Conservation (phyloP, 2,113 vertebrate species). For the Nothoprocta perdicaria region DNA sequence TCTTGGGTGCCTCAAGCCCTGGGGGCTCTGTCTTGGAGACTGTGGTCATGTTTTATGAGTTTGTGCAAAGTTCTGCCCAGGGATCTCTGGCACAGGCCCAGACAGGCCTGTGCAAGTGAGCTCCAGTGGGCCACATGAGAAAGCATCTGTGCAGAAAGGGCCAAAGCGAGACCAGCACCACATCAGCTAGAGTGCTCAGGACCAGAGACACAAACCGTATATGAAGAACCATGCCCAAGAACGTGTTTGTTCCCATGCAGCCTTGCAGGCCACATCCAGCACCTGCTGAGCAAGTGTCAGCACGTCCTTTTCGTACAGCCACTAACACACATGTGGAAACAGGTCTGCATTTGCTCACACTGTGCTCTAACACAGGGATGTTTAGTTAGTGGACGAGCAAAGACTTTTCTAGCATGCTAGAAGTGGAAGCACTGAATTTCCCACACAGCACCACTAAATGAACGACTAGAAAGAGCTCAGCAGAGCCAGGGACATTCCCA, state of each 20-base stretch:
- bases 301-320: background rate
- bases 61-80: background rate
- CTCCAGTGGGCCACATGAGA: background rate
- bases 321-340: background rate
- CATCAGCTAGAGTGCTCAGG: background rate
- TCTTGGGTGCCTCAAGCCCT: background rate
- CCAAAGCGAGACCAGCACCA: conserved; percentile 8
- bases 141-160: background rate
- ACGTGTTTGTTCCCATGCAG: background rate
- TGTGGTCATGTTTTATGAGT: accelerated
- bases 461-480: background rate
- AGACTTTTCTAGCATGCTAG: background rate
- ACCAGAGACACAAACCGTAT: background rate
- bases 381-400: background rate
- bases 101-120: background rate
- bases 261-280: background rate
- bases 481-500: background rate
- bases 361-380: background rate
- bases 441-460: accelerated
- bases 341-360: background rate
- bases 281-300: background rate
- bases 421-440: background rate
- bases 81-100: background rate
- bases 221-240: background rate
- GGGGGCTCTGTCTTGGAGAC: background rate